These are phyloP conservation scores for Caradrina clavipalpis DNA, from an alignment of 2,888 invertebrate genomes.

Conservation along the genomic window DNA sequence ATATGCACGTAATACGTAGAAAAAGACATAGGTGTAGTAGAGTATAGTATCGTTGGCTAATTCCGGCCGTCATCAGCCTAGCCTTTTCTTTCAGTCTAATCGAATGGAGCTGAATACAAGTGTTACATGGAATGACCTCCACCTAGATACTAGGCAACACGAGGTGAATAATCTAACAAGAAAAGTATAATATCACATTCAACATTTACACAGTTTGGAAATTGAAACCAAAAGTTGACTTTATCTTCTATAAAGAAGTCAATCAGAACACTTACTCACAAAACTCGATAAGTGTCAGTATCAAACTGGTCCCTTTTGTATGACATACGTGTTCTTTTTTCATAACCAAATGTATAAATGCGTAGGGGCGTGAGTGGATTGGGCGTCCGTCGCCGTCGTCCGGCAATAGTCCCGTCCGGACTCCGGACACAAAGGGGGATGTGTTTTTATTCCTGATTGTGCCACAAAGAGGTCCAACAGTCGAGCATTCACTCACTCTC, in stretches of 20 bases:
- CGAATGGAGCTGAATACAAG: no score
- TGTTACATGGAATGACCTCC: no score
- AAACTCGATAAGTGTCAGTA: background rate
- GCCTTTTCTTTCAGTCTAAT: no score
- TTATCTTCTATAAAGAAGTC: background rate
- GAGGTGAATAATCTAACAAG: background rate
- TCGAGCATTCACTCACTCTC: constrained; percentile 77
- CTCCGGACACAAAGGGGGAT: constrained; percentile 77
- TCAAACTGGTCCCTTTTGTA: constrained; percentile 1
- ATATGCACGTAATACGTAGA: background rate
- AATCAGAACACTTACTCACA: background rate
- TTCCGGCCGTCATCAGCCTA: background rate
- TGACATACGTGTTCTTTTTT: constrained; percentile 14
- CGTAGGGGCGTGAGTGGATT: constrained; percentile 67
- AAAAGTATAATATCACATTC: constrained; percentile 1
- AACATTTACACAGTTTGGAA: background rate
- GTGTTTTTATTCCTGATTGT: constrained; percentile 87
- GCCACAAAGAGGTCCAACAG: constrained; percentile 81
- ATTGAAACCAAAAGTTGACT: background rate
- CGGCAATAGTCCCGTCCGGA: constrained; percentile 68
- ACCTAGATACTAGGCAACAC: no score
- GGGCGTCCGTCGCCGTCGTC: constrained; percentile 70
- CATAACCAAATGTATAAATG: constrained; percentile 46
- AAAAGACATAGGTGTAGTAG: background rate
- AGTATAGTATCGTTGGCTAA: background rate